These are phyloP conservation scores for Apeltes quadracus DNA, from an alignment of 2,113 vertebrate genomes.

Conservation along the genomic window DNA sequence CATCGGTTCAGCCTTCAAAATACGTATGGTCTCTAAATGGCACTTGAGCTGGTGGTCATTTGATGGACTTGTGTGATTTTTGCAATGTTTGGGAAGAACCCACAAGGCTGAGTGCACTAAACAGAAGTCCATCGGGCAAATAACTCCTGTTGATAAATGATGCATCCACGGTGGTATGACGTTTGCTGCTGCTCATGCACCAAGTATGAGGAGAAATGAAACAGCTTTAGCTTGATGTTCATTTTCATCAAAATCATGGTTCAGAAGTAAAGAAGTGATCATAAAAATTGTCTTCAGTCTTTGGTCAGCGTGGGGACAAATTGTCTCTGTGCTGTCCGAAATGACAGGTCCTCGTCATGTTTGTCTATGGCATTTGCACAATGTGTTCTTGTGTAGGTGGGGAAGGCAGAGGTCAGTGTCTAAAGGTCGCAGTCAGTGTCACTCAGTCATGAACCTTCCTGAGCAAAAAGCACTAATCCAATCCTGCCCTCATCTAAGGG, in stretches of 20 bases:
- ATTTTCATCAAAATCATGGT: neutral
- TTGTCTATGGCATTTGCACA: slow-evolving; percentile 33
- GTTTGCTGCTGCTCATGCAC: neutral
- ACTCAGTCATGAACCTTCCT: too few relatives aligned
- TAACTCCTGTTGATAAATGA: neutral
- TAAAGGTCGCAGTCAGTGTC: slow-evolving; percentile 30
- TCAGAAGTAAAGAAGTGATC: neutral
- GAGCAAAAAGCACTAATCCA: too few relatives aligned
- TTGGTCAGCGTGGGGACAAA: neutral
- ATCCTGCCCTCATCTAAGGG: too few relatives aligned
- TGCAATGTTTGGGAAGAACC: too few relatives aligned
- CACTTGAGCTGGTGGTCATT: neutral
- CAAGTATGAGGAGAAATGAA: neutral
- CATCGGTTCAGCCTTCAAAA: neutral
- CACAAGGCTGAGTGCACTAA: neutral
- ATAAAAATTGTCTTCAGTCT: neutral
- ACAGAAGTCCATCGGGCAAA: neutral
- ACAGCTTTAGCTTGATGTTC: neutral
- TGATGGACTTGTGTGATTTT: neutral
- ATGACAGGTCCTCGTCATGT: slow-evolving; percentile 15
- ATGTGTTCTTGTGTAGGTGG: slow-evolving; percentile 25
- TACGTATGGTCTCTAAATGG: neutral
- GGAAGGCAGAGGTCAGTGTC: slow-evolving; percentile 32
- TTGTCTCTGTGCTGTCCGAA: neutral
- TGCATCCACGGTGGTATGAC: too few relatives aligned